These are phyloP conservation scores for Eulemur mongoz DNA, from an alignment of 2,797 vertebrate species.

Conservation along the genomic window DNA sequence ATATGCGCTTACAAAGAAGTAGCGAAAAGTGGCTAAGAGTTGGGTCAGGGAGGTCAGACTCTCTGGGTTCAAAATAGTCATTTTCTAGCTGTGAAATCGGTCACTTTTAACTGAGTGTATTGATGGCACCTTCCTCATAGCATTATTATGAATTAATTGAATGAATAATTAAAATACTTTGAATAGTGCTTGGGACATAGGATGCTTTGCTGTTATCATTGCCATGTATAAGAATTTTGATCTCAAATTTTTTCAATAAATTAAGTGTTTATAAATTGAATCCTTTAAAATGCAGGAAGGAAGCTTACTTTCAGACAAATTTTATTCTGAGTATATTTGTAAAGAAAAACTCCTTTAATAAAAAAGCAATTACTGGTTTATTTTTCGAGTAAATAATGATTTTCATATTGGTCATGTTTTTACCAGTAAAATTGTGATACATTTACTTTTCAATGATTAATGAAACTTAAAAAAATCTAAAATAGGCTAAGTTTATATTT, in stretches of 20 bases:
- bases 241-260: neutral
- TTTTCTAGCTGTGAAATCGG: neutral
- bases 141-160: neutral
- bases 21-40: neutral
- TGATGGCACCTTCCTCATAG: neutral
- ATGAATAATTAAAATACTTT: neutral
- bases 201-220: neutral
- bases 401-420: neutral
- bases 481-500: neutral
- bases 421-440: neutral
- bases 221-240: neutral
- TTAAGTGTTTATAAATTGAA: slow-evolving; percentile 16
- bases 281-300: neutral
- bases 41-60: neutral
- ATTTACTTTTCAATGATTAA: slow-evolving; percentile 18
- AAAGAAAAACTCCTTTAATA: neutral
- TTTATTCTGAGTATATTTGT: neutral
- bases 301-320: neutral
- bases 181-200: neutral
- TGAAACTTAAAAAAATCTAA: neutral
- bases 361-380: neutral
- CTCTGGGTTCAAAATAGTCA: neutral
- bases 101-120: neutral
- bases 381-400: neutral
- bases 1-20: neutral